Evolutionary conservation across 2,113 vertebrate genomes (phyloP), one percentile per base, ranked within the genome.

Genomic region (Catagonus wagneri): DNA sequence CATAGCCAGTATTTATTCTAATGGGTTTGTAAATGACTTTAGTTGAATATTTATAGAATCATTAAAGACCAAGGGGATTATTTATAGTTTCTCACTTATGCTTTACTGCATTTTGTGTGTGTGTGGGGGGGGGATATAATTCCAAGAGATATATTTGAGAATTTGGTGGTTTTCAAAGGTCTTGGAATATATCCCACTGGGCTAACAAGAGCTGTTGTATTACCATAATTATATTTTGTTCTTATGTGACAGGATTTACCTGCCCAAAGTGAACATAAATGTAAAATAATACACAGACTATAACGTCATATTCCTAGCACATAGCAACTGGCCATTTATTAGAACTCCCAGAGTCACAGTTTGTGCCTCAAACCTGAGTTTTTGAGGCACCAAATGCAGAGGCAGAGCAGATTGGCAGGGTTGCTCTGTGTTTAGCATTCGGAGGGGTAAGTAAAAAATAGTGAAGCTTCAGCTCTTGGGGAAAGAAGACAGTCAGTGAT

Each of bases 21-120:
- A 97, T 94, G 83, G 52, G 20, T 96, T 90, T 89, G 39, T 79
- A 95, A 95, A 94, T 96, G 56, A 79, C 78, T 96, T 36, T 34
- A 61, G 34, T 86, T 19, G 63, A 63, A 34, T 89, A 75, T 80
- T 97, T 95, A 89, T 61, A 93, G 63, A 93, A 50, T 89, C 58
- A 71, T 86, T 93, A 93, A 96, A 96, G 69, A 96, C 23, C 1
- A 3, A 83, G 54, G 63, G 58, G 14, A 63, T 91, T 83, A 95
- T 86, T 94, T 91, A 72, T 63, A 89, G 61, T 75, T 97, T 95
- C 36, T 86, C n/a, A 63, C 83, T 39, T 76, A 89, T 27, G 32
- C 44, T 72, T 81, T 75, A 19, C 22, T 91, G 32, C 19, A 79
- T 92, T 94, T 96, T 71, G 34, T 94, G n/a, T n/a, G n/a, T n/a